Conservation (phyloP, 2,113 vertebrate genomes). For the Falcunculus frontatus region DNA sequence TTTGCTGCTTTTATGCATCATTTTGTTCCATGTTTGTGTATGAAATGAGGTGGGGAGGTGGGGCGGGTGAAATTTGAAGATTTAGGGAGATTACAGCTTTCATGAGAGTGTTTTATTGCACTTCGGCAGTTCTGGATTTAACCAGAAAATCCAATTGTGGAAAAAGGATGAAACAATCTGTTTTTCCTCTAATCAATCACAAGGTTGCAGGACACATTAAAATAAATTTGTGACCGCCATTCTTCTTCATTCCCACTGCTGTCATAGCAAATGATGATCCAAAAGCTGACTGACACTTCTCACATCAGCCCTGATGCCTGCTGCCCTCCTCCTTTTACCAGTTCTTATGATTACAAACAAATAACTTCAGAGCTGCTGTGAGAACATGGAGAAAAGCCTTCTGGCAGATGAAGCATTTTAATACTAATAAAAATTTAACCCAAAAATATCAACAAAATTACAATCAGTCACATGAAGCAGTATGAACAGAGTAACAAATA, state of each 20-base stretch:
- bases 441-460: background rate
- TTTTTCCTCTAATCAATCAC: constrained; percentile 56
- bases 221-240: constrained; percentile 13
- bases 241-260: constrained; percentile 27
- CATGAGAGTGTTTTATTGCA: constrained; percentile 46
- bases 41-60: background rate
- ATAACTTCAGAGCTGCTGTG: background rate
- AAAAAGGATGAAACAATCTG: constrained; percentile 64
- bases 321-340: background rate
- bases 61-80: background rate
- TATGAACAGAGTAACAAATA: background rate
- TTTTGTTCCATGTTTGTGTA: constrained; percentile 25
- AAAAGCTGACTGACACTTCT: constrained; percentile 26
- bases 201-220: constrained; percentile 33
- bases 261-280: constrained; percentile 37
- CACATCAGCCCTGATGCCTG: background rate
- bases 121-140: constrained; percentile 48
- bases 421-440: background rate
- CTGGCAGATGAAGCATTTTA: background rate
- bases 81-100: constrained; percentile 50
- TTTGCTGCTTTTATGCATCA: constrained; percentile 50
- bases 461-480: background rate
- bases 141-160: constrained; percentile 59
- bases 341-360: background rate
- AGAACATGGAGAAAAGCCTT: background rate